Base-by-base conservation (phyloP, 2,113 vertebrate species). In the Percina caprodes region DNA sequence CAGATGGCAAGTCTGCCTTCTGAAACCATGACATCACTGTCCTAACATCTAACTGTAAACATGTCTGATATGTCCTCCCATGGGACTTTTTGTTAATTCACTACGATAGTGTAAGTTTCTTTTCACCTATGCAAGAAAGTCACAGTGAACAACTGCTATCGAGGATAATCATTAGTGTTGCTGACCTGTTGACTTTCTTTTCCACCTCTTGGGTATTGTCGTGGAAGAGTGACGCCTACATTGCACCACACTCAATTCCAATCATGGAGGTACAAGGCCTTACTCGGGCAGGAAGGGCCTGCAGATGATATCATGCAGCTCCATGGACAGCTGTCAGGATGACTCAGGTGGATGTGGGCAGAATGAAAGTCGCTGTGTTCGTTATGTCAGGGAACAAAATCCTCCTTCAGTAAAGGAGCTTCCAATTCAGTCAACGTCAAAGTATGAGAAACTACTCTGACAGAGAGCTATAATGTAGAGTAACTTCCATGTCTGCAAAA, bases 321-420 rank as follows among this genome's bases (percentile, higher is more conserved):
- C 74, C 74, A 80, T 83, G 75, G 86, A 88, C 81, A 85, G 89
- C 89, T 92, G 88, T 90, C 86, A 83, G 71, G 59, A 82, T 94
- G 94, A 94, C 85, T 94, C 92, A 92, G 89, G 86, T 90, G 85
- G 83, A 85, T 87, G 89, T 81, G 86, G 91, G 82, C 79, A 87
- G 82, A 91, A 65, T 88, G 80, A 88, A 85, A 86, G 84, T 85
- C 54, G 58, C 85, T 86, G 77, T 80, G 73, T 82, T 88, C 86
- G 83, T 84, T 84, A 90, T 91, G 88, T 88, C 88, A 85, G 65
- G 48, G 74, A 91, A 84, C 80, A 86, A 86, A 89, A 79, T 86
- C 79, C 52, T 87, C 80, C 77, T 46, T 49, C 78, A 76, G 67
- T 82, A 72, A 85, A 63, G 79, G 21, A 65, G 56, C 72, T 79